These are phyloP conservation scores for Calameuta filiformis DNA, from an alignment of 2,888 invertebrate genomes.

Conservation along the genomic window DNA sequence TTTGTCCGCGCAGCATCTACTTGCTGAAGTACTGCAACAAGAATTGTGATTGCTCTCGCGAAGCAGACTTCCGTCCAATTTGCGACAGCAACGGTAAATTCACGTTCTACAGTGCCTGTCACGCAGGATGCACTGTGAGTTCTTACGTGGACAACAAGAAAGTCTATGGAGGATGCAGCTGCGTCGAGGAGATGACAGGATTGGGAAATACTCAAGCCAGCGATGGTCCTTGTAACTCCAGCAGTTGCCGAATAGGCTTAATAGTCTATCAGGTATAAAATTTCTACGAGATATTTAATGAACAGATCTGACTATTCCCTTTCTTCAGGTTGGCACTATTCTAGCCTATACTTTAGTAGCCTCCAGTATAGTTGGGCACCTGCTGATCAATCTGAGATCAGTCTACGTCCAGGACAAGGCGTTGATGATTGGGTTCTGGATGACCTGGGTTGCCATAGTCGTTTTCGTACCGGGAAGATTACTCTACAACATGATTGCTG, in stretches of 20 bases:
- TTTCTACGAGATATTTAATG: background rate
- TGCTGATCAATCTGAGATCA: slow-evolving; percentile 70
- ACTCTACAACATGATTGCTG: slow-evolving; percentile 71
- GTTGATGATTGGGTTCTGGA: slow-evolving; percentile 70
- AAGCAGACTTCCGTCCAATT: slow-evolving; percentile 72
- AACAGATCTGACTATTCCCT: background rate
- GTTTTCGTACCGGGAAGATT: slow-evolving; percentile 74
- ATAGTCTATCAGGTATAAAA: slow-evolving; percentile 62
- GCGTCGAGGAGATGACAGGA: slow-evolving; percentile 57
- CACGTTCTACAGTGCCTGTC: slow-evolving; percentile 79
- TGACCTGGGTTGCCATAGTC: slow-evolving; percentile 69
- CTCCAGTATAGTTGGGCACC: slow-evolving; percentile 66
- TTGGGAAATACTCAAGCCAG: slow-evolving; percentile 58
- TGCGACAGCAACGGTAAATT: slow-evolving; percentile 69
- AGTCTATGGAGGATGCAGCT: slow-evolving; percentile 69
- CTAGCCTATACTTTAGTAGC: slow-evolving; percentile 63
- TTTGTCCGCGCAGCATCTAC: slow-evolving; percentile 39
- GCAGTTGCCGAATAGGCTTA: slow-evolving; percentile 68
- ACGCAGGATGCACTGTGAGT: slow-evolving; percentile 74
- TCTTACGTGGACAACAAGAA: slow-evolving; percentile 64
- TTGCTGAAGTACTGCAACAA: slow-evolving; percentile 69
- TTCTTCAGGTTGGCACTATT: slow-evolving; percentile 62
- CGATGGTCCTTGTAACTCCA: slow-evolving; percentile 70
- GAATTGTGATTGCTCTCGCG: slow-evolving; percentile 68
- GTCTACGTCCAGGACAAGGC: slow-evolving; percentile 74